Conservation (phyloP, 2,113 vertebrate species). For the Petroica traversi region DNA sequence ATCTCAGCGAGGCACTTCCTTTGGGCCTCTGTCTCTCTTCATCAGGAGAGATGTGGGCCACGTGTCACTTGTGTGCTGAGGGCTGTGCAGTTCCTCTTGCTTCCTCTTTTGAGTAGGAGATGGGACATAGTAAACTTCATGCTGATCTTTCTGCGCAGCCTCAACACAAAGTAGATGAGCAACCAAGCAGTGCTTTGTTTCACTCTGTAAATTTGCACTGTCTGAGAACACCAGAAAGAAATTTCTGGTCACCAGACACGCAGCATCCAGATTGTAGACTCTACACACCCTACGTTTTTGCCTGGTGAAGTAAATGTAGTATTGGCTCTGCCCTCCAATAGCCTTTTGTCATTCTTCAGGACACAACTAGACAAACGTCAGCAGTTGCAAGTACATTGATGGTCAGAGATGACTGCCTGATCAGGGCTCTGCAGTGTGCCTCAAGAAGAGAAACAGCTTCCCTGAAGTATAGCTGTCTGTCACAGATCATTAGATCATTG, state of each 20-base stretch:
- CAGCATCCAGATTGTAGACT: background rate
- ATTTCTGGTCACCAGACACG: background rate
- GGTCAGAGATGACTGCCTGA: background rate
- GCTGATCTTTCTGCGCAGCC: background rate
- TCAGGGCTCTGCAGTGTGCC: background rate
- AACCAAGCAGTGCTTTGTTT: background rate
- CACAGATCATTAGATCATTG: background rate
- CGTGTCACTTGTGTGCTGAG: background rate
- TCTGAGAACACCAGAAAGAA: background rate
- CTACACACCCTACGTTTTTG: fast-evolving
- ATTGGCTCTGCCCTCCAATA: background rate
- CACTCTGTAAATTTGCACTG: background rate
- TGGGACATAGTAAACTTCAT: background rate
- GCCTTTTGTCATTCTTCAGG: background rate
- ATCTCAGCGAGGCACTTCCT: background rate
- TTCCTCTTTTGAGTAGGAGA: background rate
- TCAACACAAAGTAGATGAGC: background rate
- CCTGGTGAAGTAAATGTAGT: background rate
- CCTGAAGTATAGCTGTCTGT: background rate
- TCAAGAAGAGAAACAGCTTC: background rate
- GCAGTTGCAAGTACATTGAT: background rate
- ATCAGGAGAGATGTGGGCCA: background rate
- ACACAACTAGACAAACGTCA: background rate
- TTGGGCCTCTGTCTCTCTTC: background rate
- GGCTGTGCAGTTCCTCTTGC: background rate